Base-by-base conservation (phyloP, 1,140 invertebrate genomes). In the Diuraphis noxia region DNA sequence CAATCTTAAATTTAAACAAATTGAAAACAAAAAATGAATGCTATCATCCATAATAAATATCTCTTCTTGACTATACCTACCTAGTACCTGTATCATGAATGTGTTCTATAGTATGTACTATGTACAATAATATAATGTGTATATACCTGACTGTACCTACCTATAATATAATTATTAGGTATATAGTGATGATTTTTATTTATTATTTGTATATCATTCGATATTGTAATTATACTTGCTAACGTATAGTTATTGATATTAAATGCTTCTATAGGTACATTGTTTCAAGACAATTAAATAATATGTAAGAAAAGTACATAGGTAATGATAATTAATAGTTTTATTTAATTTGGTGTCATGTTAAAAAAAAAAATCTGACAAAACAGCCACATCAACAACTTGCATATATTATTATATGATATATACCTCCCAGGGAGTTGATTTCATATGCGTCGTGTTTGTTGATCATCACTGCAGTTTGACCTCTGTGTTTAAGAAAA, bases 351-450 rank as follows among this genome's bases (percentile, higher is more conserved):
- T 25, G 85, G n/a, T 77, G 38, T 88, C 38, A 21, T 72, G 34
- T 40, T 36, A 34, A 40, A 41, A 41, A 88, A 34, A 88, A 88
- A 38, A 88, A 10, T 17, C 38, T n/a, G 5, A 88, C 21, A 34
- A 87, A 52, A 87, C 46, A 10, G 23, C 23, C 21, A 46, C 46
- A 87, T 86, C 85, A 34, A 86, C 34, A 79, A 43, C 41, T 77
- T 36, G 41, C 63, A 77, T 77, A 63, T 30, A 19, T 46, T 43
- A 34, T 84, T 84, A 82, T 43, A 52, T 52, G 17, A 38, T 72
- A 88, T 43, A 10, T 90, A 90, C 88, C 88, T 90, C 88, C 72
- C 72, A 77, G 63, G n/a, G 88, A 41, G 72, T 90, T 36, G 72
- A 89, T 43, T 89, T 77, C 17, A 30, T 88, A 77, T 88, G 36